A percentile compares a stretch with the other conserved stretches of the same genome.
Conservation (phyloP, 2,113 vertebrate species). For the Argyrosomus japonicus region DNA sequence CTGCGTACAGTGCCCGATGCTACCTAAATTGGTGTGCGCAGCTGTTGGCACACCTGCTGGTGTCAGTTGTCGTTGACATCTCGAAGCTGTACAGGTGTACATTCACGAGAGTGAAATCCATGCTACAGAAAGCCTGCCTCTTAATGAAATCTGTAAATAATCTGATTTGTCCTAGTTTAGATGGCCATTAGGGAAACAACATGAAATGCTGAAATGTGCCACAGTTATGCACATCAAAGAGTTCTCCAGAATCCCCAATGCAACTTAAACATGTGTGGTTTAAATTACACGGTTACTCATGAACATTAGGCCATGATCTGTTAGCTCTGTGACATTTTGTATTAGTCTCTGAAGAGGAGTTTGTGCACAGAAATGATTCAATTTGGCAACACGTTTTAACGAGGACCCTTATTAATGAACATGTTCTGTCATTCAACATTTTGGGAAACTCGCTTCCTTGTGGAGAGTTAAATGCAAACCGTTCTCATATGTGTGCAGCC, state of each 20-base stretch:
- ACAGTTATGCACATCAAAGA: conserved; percentile 39
- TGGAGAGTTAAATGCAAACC: too few relatives aligned
- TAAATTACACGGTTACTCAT: not conserved
- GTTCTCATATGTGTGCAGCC: too few relatives aligned
- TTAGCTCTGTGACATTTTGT: not conserved
- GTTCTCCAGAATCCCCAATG: conserved; percentile 13
- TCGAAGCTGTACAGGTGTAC: not conserved
- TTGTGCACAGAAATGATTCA: not conserved
- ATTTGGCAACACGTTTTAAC: not conserved
- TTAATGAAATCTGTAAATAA: conserved; percentile 39
- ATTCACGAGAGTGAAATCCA: conserved; percentile 1
- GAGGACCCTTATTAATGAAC: not conserved
- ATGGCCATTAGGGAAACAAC: conserved; percentile 32
- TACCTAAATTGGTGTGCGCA: not conserved
- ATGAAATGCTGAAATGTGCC: conserved; percentile 29
- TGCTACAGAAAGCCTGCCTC: not conserved
- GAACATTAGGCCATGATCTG: not conserved
- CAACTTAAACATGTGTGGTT: conserved; percentile 10
- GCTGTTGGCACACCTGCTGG: not conserved
- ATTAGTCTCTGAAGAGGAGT: not conserved
- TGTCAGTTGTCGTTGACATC: not conserved
- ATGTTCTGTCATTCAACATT: not conserved
- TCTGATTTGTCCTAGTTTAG: conserved; percentile 45
- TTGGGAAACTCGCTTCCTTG: not conserved
- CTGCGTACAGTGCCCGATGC: too few relatives aligned